A percentile compares a stretch with the other conserved stretches of the same genome.
Evolutionary conservation across 53 echinoderm and acorn worm species (phyloP).

Genomic region (Astropecten irregularis): DNA sequence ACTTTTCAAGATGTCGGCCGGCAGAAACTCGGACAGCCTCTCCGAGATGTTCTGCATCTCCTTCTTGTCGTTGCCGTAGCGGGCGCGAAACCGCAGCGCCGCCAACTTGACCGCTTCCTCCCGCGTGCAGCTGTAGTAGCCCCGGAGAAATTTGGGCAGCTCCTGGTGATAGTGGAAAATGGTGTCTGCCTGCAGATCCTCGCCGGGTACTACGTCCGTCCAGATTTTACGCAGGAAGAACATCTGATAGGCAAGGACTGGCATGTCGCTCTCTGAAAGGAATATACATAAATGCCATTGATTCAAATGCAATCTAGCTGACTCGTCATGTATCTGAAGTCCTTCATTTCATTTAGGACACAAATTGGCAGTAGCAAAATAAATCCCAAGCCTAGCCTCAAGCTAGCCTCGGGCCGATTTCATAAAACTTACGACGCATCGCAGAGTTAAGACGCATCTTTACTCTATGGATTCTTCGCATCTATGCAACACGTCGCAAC

Average conservation of each 20-base stretch:
- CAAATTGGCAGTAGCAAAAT: too few species aligned
- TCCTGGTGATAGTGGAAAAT: conserved; percentile 99
- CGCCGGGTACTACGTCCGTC: conserved; percentile 95
- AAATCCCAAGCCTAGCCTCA: too few species aligned
- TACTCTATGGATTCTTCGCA: too few species aligned
- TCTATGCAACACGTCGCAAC: too few species aligned
- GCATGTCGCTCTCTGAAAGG: conserved; percentile 34
- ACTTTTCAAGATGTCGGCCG: conserved; percentile 64
- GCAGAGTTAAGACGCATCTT: too few species aligned
- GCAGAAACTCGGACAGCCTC: conserved; percentile 74
- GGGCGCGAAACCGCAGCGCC: conserved; percentile 85
- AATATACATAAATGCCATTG: too few species aligned
- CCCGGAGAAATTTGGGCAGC: conserved; percentile 86
- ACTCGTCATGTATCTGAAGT: too few species aligned
- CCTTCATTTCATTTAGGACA: too few species aligned
- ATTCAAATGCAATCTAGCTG: too few species aligned
- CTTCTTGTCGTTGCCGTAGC: conserved; percentile 78
- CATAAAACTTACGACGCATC: too few species aligned
- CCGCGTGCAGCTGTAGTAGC: conserved; percentile 83
- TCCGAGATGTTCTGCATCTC: conserved; percentile 71
- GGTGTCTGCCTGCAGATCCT: conserved; percentile 89
- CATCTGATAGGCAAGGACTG: conserved; percentile 57
- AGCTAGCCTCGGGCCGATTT: too few species aligned
- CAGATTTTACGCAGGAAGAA: conserved; percentile 98
- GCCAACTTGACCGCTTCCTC: conserved; percentile 90